Evolutionary conservation across 2,113 vertebrate species (phyloP).

Genomic region (Phyllopteryx taeniolatus): DNA sequence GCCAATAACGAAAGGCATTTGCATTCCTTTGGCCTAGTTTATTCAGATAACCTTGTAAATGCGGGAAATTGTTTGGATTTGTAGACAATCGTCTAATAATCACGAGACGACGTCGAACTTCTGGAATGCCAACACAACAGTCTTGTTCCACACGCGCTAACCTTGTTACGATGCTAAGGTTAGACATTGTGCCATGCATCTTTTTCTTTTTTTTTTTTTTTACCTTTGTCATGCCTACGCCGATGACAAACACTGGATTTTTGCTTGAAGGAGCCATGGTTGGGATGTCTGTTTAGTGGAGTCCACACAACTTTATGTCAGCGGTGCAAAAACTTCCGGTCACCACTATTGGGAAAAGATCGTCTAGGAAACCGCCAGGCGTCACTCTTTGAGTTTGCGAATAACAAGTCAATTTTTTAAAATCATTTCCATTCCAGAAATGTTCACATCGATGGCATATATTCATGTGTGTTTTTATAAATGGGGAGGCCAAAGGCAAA

Average conservation of each 20-base stretch:
- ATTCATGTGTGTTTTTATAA: too few relatives aligned
- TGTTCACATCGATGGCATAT: too few relatives aligned
- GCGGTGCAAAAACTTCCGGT: neutral
- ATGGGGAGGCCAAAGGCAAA: too few relatives aligned
- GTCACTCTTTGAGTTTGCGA: neutral
- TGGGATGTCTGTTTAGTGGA: neutral
- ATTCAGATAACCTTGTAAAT: neutral
- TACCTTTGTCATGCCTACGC: conserved; percentile 99
- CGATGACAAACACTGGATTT: conserved; percentile 85
- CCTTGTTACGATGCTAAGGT: too few relatives aligned
- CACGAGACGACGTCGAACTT: neutral
- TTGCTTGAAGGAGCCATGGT: conserved; percentile 60
- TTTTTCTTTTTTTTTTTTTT: neutral
- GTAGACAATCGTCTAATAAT: neutral
- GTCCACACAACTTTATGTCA: neutral
- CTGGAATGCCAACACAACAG: neutral
- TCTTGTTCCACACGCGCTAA: neutral
- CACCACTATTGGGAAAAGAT: conserved; percentile 11
- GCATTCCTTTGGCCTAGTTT: neutral
- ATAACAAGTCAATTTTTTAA: too few relatives aligned
- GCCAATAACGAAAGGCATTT: neutral
- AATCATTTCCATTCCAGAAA: too few relatives aligned
- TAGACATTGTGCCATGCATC: neutral
- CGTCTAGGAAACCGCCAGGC: neutral
- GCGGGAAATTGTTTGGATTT: neutral